phyloP scores from a whole-genome alignment of 2,113 vertebrate species.

The Monopterus albus region DNA sequence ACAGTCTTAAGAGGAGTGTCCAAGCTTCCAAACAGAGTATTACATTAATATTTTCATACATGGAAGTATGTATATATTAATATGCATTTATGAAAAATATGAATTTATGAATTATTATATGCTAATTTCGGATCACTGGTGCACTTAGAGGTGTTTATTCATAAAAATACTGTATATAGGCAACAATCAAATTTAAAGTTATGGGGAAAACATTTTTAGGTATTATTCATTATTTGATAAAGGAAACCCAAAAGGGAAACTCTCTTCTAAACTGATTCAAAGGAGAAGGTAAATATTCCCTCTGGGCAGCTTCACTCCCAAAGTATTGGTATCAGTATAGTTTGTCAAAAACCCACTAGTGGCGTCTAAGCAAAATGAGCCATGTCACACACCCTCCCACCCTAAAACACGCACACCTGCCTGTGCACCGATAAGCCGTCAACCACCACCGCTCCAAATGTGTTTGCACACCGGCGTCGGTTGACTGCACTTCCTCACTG shows the following conservation, averaged over 20 bases:
- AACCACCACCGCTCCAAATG: slow-evolving; percentile 57
- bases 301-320: not conserved
- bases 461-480: slow-evolving; percentile 70
- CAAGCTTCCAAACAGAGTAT: too few species aligned
- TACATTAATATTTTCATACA: too few species aligned
- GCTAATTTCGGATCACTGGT: too few species aligned
- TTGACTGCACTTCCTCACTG: slow-evolving; percentile 76
- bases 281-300: slow-evolving; percentile 6
- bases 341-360: slow-evolving; percentile 38
- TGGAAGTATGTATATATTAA: too few species aligned
- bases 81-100: too few species aligned
- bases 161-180: too few species aligned
- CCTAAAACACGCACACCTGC: slow-evolving; percentile 57
- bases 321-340: slow-evolving; percentile 31
- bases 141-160: too few species aligned
- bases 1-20: too few species aligned
- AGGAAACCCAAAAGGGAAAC: not conserved
- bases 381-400: slow-evolving; percentile 11
- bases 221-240: too few species aligned
- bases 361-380: slow-evolving; percentile 8
- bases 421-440: slow-evolving; percentile 67
- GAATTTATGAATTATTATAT: too few species aligned
- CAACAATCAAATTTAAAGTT: too few species aligned
- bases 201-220: too few species aligned
- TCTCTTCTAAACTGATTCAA: not conserved